Evolutionary conservation across 2,113 vertebrate species (phyloP), one percentile per base, ranked within the genome.

Genomic region (Myiagra hebetior): DNA sequence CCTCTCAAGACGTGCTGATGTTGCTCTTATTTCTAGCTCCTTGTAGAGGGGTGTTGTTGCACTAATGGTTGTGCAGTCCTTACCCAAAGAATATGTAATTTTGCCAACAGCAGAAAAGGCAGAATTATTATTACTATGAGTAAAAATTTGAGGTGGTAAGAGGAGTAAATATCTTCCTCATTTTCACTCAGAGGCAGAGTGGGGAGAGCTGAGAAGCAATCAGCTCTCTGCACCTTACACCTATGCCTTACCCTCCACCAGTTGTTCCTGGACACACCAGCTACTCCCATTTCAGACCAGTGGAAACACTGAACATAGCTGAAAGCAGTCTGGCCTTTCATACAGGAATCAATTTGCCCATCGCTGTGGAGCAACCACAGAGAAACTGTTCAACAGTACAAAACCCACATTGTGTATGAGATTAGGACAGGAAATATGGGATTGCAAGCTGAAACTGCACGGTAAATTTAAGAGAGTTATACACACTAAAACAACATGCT

Each of bases 351-450:
- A 19, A 3, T 85, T 91, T 89, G 89, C 57, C 63, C 88, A 74
- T 70, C 1, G 0, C 76, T 72, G 8, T 42, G 44, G 73, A 93
- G 80, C 73, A 91, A 22, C 91, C 70, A 76, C 73, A 87, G 91
- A 53, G 91, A 82, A 92, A 56, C 74, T 19, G 31, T 75, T 89
- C 30, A 78, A 55, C 68, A 87, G 93, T 23, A 97, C 95, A 97
- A 96, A 89, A 2, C 84, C 70, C 87, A 73, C 91, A 96, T 94
- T 95, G 93, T 96, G 8, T 30, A 39, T 69, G 84, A 95, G 94
- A 95, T 96, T 94, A 97, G 74, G 85, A 87, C 81, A 95, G 95
- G 96, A 96, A 96, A 94, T 89, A 80, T 1, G 62, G 93, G 89
- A 69, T 79, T 85, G 94, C 81, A 96, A 95, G 93, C 82, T n/a